phyloP scores from a whole-genome alignment of 2,113 vertebrate genomes.

The Xiphorhynchus elegans region DNA sequence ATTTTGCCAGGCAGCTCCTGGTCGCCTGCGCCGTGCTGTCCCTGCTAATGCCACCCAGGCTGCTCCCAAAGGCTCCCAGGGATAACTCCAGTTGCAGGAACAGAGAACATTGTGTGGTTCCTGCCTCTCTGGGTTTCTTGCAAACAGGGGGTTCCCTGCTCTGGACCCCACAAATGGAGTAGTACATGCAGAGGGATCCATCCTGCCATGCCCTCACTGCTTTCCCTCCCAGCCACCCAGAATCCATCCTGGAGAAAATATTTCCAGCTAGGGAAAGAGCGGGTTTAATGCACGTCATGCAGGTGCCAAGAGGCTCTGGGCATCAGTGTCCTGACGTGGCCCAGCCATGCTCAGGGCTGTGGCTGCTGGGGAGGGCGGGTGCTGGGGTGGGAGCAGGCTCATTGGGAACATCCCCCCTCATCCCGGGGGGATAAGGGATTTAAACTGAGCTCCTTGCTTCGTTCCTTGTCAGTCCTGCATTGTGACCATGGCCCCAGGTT shows the following conservation, averaged over 20 bases:
- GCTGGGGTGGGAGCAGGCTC: not conserved
- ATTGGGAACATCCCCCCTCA: accelerated
- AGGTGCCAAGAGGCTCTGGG: not conserved
- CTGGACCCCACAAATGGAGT: not conserved
- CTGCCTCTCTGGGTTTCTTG: not conserved
- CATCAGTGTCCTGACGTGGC: not conserved
- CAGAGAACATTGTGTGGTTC: accelerated
- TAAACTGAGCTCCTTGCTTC: not conserved
- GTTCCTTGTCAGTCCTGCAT: accelerated
- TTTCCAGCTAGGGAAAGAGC: not conserved
- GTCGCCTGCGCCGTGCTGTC: accelerated
- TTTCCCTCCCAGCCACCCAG: not conserved
- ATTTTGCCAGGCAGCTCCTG: not conserved
- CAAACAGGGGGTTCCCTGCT: not conserved
- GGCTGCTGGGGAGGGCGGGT: not conserved
- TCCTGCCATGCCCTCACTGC: not conserved
- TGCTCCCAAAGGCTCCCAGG: not conserved
- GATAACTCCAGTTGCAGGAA: not conserved
- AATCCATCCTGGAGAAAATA: not conserved
- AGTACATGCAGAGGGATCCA: accelerated
- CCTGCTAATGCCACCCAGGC: accelerated
- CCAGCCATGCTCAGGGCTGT: not conserved
- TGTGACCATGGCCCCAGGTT: not conserved
- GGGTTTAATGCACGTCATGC: accelerated
- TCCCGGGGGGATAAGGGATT: not conserved